Evolutionary conservation across 2,797 vertebrate genomes (phyloP).

Genomic region (Squalus acanthias): DNA sequence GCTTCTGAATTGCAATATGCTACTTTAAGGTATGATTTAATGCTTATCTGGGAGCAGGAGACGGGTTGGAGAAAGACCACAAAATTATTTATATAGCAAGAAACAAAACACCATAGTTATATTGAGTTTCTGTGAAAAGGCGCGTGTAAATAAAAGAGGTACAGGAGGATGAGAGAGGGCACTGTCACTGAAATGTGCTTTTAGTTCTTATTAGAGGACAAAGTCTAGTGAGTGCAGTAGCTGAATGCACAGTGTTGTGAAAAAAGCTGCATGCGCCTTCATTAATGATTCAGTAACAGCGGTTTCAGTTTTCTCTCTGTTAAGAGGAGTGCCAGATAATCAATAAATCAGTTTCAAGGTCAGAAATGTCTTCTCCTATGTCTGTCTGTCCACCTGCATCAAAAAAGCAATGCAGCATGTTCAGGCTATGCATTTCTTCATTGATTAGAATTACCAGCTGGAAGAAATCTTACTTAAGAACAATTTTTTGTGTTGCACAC

Average conservation of each 20-base stretch:
- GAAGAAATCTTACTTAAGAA: not conserved
- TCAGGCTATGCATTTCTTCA: constrained; percentile 35
- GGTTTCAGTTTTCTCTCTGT: constrained; percentile 76
- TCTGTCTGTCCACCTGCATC: constrained; percentile 43
- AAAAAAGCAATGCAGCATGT: constrained; percentile 46
- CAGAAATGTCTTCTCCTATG: constrained; percentile 58
- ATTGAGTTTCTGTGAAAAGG: not conserved
- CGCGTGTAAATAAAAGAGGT: not conserved
- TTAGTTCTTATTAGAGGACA: not conserved
- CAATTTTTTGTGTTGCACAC: not conserved
- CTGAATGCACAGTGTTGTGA: constrained; percentile 39
- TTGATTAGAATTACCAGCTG: constrained; percentile 14
- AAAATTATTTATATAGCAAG: not conserved
- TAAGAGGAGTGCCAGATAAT: constrained; percentile 62
- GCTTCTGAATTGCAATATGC: not conserved
- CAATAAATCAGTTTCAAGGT: constrained; percentile 82
- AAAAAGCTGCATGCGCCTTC: constrained; percentile 49
- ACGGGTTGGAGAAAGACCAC: not conserved
- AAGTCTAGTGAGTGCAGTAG: constrained; percentile 37
- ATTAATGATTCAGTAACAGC: constrained; percentile 84
- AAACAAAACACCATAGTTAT: not conserved
- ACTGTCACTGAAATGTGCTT: not conserved
- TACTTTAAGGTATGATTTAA: not conserved
- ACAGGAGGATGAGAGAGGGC: not conserved
- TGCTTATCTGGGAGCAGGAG: not conserved